Conservation (phyloP, 2,888 invertebrate genomes). For the Megalurothrips usitatus region DNA sequence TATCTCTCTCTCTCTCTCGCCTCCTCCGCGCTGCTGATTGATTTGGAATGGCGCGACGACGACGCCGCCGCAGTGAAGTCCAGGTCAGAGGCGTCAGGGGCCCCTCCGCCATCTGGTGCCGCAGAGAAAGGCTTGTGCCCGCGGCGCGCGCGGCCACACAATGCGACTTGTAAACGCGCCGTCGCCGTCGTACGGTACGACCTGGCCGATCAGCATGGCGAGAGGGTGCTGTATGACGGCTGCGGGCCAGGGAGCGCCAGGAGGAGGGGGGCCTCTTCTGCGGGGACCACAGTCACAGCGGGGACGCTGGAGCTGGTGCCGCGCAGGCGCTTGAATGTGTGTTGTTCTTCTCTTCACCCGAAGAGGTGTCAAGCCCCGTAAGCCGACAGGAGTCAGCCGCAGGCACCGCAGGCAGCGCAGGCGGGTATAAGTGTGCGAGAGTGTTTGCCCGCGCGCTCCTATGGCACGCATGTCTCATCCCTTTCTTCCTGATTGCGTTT, state of each 20-base stretch:
- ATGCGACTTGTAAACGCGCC: too few relatives aligned
- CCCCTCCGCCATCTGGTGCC: too few relatives aligned
- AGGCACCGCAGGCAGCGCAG: too few relatives aligned
- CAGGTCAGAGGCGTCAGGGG: not conserved
- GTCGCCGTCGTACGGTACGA: not conserved
- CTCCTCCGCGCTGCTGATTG: not conserved
- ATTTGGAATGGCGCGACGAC: not conserved
- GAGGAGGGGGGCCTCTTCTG: not conserved
- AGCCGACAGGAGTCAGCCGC: too few relatives aligned
- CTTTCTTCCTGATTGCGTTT: too few relatives aligned
- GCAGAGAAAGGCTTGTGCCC: too few relatives aligned
- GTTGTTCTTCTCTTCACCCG: not conserved
- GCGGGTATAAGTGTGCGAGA: too few relatives aligned
- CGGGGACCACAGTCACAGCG: too few relatives aligned
- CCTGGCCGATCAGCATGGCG: not conserved
- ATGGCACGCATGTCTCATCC: too few relatives aligned
- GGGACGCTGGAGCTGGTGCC: too few relatives aligned
- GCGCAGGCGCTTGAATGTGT: too few relatives aligned
- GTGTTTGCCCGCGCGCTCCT: too few relatives aligned
- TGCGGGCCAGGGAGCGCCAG: not conserved
- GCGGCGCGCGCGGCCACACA: not conserved
- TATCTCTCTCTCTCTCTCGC: not conserved
- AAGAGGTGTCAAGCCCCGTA: not conserved
- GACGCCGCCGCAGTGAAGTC: not conserved
- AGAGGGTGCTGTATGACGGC: not conserved